phyloP scores from a whole-genome alignment of 2,888 invertebrate genomes.

The Lepidonotus clava region DNA sequence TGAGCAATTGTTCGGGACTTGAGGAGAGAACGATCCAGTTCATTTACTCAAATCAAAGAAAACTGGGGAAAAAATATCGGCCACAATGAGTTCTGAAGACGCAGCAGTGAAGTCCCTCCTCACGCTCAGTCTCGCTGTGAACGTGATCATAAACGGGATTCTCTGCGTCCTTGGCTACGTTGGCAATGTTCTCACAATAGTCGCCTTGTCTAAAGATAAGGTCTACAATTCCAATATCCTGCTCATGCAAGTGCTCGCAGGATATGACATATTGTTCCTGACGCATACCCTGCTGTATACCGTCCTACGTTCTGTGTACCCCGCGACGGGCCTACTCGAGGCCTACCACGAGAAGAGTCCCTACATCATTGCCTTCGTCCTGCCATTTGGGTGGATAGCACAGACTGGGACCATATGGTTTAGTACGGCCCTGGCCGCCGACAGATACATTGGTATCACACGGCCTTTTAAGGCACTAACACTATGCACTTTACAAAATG shows the following conservation, averaged over 20 bases:
- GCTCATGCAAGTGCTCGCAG: conserved; percentile 54
- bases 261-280: conserved; percentile 56
- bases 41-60: too few species aligned
- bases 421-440: conserved; percentile 50
- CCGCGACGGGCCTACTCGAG: conserved; percentile 47
- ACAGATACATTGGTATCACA: conserved; percentile 55
- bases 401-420: conserved; percentile 61
- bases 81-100: neutral
- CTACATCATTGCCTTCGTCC: conserved; percentile 56
- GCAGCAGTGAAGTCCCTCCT: neutral
- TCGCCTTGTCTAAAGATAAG: conserved; percentile 24
- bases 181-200: conserved; percentile 42
- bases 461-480: conserved; percentile 54
- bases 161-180: conserved; percentile 50
- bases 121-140: conserved; percentile 37
- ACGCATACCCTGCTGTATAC: conserved; percentile 56
- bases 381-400: conserved; percentile 59
- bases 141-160: conserved; percentile 53
- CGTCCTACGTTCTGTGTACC: conserved; percentile 50
- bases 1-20: too few species aligned
- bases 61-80: too few species aligned
- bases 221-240: conserved; percentile 49
- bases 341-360: conserved; percentile 35
- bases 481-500: conserved; percentile 50
- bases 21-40: too few species aligned